Base-by-base conservation (phyloP, 2,113 vertebrate genomes). In the Campylomormyrus tamandua region DNA sequence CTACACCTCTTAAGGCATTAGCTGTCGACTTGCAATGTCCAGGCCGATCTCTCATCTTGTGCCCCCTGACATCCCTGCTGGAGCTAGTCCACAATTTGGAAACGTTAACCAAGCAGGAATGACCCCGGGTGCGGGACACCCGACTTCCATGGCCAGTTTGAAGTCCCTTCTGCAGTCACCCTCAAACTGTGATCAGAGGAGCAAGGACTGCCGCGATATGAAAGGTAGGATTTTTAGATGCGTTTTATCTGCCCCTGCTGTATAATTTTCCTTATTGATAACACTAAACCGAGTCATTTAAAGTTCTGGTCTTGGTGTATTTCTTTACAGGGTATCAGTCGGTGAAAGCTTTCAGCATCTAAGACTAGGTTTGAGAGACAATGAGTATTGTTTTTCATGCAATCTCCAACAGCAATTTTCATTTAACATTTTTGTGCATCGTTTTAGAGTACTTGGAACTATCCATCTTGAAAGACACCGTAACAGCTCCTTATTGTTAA, bases 131-230 rank as follows among this genome's bases (percentile, higher is more conserved):
- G 95, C 94, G 87, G 93, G 94, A 21, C 94, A 95, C 84, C 90
- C 94, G 83, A 95, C 90, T 94, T 94, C 96, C 21, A 94, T 95
- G 92, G 91, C 94, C 2, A 95, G 95, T 74, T 93, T 96, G 10
- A 96, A 96, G 62, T 95, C 96, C 74, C 96, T 96, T 27, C 92
- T 96, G 91, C 96, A 96, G 92, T 95, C 95, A 62, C 95, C 96
- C n/a, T 92, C 95, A 90, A 96, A 96, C 89, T 94, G 93, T 87
- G 96, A 96, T 90, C 95, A 95, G 83, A 93, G 95, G 6, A 77
- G 94, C 49, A 96, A 95, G 93, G 92, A 85, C 90, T 91, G 93
- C 31, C 93, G 92, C 35, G 95, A 96, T 50, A 89, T 87, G 39
- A 96, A 96, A 95, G 95, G 96, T 96, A 90, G 94, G 90, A 80